Base-by-base conservation (phyloP, 2,888 invertebrate genomes). In the Cenopis cana region DNA sequence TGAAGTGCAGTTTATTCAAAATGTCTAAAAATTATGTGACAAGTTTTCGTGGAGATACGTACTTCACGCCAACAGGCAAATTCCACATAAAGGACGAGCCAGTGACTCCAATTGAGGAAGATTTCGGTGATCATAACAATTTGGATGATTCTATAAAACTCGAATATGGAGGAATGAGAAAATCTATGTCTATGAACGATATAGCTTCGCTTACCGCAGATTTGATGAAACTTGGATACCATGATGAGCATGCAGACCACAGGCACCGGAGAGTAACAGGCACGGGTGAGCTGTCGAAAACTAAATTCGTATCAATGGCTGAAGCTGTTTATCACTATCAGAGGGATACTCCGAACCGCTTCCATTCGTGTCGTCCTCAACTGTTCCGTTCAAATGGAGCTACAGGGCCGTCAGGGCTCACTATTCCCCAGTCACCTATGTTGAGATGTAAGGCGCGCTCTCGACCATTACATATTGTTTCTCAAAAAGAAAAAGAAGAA, bases 401-500 rank as follows among this genome's bases (percentile, higher is more conserved):
- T 41, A 73, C 74, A 8, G 85, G 82, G 12, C 86, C 81, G 0
- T 73, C 82, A 1, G 85, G 83, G 0, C 82, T 89, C 0, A 95
- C 95, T 9, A 79, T 90, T 54, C 94, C 95, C 0, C 93, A 94
- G 59, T 94, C 94, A 4, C 95, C 95, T 0, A 89, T 89, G 80
- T 83, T 94, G 12, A 89, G 87, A 77, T 94, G 95, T n/a, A 94
- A 93, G 75, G 81, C 84, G 0, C 94, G 97, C 41, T 83, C 88
- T 0, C 89, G 96, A 46, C 91, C 94, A 0, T 81, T 90, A 0
- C 90, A 92, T 62, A 86, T 93, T n/a, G 75, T 95, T 17, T 95
- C 95, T 14, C 94, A 93, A 66, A 93, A 95, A 74, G 95, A 96
- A 76, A 89, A 91, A 61, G 96, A 96, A 81, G 89, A 94, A 73